A percentile compares a stretch with the other conserved stretches of the same genome.
phyloP scores from a whole-genome alignment of 92 coral and sea anemone species.

The Palythoa grandiflora region DNA sequence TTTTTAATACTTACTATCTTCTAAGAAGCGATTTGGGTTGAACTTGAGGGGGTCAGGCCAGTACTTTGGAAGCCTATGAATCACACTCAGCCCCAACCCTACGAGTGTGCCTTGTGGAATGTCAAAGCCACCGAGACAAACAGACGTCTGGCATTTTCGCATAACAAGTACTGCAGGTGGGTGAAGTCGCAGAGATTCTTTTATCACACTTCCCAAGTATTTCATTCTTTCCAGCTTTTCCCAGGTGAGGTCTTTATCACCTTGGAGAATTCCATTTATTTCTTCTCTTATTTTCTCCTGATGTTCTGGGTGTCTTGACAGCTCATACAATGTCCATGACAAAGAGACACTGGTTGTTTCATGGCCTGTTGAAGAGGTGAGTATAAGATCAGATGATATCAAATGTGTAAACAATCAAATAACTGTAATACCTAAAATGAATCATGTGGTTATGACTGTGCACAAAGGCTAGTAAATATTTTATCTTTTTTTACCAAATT shows the following conservation, averaged over 20 bases:
- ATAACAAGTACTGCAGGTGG: slow-evolving; percentile 49
- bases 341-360: slow-evolving; percentile 73
- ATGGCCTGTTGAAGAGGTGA: slow-evolving; percentile 71
- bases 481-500: too few species aligned
- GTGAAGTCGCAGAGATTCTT: slow-evolving; percentile 75
- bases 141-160: slow-evolving; percentile 54
- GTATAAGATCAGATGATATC: background rate
- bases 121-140: slow-evolving; percentile 67
- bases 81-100: slow-evolving; percentile 49
- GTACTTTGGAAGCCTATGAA: slow-evolving; percentile 65
- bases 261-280: slow-evolving; percentile 39
- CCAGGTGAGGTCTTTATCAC: slow-evolving; percentile 54
- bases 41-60: slow-evolving; percentile 78
- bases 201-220: slow-evolving; percentile 71
- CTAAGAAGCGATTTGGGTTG: slow-evolving; percentile 71
- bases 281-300: slow-evolving; percentile 67
- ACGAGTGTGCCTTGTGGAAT: slow-evolving; percentile 68
- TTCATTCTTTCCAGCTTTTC: slow-evolving; percentile 69
- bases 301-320: slow-evolving; percentile 73
- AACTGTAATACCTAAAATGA: too few species aligned
- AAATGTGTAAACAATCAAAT: too few species aligned
- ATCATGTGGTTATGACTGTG: too few species aligned
- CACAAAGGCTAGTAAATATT: too few species aligned
- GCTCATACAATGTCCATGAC: slow-evolving; percentile 78
- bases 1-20: slow-evolving; percentile 35